Conservation (phyloP, 2,113 vertebrate species). For the Hippocampus comes region DNA sequence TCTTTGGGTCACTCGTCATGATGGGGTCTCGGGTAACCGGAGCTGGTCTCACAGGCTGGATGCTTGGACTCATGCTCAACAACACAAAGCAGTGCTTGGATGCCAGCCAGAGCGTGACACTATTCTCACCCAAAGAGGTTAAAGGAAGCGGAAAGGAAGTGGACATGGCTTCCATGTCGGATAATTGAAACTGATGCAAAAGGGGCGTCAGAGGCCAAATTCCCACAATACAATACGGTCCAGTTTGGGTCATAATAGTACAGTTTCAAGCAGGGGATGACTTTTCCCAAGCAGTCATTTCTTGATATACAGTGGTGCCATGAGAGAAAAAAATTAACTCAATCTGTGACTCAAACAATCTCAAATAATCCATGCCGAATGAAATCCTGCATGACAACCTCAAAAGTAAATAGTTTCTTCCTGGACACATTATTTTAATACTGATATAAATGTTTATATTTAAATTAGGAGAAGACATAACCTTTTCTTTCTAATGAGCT, state of each 20-base stretch:
- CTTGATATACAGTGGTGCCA: no score
- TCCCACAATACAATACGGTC: background rate
- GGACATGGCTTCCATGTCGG: background rate
- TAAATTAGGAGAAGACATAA: background rate
- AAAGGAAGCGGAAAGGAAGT: background rate
- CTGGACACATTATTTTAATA: background rate
- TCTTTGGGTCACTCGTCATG: slow-evolving; percentile 7
- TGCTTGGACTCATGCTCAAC: slow-evolving; percentile 15
- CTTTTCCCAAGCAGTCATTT: no score
- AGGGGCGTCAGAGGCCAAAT: background rate
- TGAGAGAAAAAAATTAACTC: no score
- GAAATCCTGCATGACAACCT: background rate
- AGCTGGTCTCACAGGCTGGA: slow-evolving; percentile 1
- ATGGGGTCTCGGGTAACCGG: background rate
- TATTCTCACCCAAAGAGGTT: slow-evolving; percentile 19
- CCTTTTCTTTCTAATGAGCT: background rate
- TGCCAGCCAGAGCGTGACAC: slow-evolving; percentile 8
- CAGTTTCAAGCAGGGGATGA: no score
- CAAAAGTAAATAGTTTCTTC: background rate
- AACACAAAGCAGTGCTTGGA: slow-evolving; percentile 16
- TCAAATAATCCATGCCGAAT: no score
- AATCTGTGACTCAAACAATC: no score
- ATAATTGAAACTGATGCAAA: background rate
- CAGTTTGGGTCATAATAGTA: background rate
- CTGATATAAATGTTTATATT: background rate